phyloP scores from a whole-genome alignment of 2,888 invertebrate species.

The Tipula unca region DNA sequence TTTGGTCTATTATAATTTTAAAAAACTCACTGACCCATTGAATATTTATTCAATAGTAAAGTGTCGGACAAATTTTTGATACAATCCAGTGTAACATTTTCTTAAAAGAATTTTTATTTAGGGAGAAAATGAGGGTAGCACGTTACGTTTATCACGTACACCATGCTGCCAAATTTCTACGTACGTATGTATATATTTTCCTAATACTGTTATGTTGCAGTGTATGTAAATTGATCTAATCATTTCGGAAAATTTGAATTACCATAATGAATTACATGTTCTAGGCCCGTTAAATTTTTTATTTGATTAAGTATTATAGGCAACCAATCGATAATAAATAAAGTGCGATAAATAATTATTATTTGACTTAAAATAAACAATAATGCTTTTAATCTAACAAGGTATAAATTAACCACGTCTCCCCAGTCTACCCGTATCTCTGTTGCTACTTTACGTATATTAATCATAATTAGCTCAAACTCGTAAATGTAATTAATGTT shows the following conservation, averaged over 20 bases:
- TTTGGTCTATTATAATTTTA: not conserved
- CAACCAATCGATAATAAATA: not conserved
- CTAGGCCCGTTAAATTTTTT: not conserved
- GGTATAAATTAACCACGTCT: not conserved
- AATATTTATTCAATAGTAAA: not conserved
- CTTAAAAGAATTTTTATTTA: not conserved
- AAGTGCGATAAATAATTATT: not conserved
- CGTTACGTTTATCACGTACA: not conserved
- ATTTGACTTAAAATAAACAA: not conserved
- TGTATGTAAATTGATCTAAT: not conserved
- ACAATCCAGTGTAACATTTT: not conserved
- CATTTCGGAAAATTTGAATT: not conserved
- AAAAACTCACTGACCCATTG: not conserved
- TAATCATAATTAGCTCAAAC: not conserved
- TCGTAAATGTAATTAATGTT: not conserved
- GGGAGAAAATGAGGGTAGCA: not conserved
- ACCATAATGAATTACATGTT: not conserved
- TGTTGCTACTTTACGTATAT: not conserved
- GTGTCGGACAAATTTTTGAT: not conserved
- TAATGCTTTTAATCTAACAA: not conserved
- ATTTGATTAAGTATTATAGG: not conserved
- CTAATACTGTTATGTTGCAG: not conserved
- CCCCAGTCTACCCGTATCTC: not conserved
- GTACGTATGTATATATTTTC: not conserved
- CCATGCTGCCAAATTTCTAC: not conserved